phyloP scores from a whole-genome alignment of 2,113 vertebrate genomes.

The Carassius gibelio region DNA sequence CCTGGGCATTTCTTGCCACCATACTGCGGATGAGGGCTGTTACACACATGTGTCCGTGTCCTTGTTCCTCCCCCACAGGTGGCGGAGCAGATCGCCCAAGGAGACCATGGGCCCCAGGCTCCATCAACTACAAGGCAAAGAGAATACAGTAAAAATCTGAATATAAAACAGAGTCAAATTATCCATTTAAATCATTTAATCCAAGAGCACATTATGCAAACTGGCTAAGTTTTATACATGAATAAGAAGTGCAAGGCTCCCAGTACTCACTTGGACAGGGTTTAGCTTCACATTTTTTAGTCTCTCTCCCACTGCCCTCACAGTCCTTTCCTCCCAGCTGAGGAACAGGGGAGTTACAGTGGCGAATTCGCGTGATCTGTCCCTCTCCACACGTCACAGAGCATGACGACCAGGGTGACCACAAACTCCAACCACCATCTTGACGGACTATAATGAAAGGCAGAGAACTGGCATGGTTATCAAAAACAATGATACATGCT shows the following conservation, averaged over 20 bases:
- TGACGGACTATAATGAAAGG: slow-evolving; percentile 84
- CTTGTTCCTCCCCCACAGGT: slow-evolving; percentile 89
- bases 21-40: slow-evolving; percentile 87
- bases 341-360: slow-evolving; percentile 94
- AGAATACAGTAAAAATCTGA: neutral
- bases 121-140: slow-evolving; percentile 82
- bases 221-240: neutral
- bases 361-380: slow-evolving; percentile 92
- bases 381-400: slow-evolving; percentile 90
- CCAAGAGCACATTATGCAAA: neutral
- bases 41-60: slow-evolving; percentile 84
- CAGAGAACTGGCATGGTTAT: slow-evolving; percentile 29
- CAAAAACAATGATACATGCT: neutral
- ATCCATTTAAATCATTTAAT: neutral
- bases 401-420: slow-evolving; percentile 97
- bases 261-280: slow-evolving; percentile 86
- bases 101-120: slow-evolving; percentile 95
- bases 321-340: slow-evolving; percentile 92
- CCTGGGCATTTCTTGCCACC: slow-evolving; percentile 86
- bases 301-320: slow-evolving; percentile 89
- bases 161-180: neutral
- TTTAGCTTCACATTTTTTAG: slow-evolving; percentile 83
- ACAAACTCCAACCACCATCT: slow-evolving; percentile 95
- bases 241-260: neutral
- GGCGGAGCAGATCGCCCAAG: slow-evolving; percentile 89